Evolutionary conservation across 2,113 vertebrate genomes (phyloP), one percentile per base, ranked within the genome.

Genomic region (Anseranas semipalmata): DNA sequence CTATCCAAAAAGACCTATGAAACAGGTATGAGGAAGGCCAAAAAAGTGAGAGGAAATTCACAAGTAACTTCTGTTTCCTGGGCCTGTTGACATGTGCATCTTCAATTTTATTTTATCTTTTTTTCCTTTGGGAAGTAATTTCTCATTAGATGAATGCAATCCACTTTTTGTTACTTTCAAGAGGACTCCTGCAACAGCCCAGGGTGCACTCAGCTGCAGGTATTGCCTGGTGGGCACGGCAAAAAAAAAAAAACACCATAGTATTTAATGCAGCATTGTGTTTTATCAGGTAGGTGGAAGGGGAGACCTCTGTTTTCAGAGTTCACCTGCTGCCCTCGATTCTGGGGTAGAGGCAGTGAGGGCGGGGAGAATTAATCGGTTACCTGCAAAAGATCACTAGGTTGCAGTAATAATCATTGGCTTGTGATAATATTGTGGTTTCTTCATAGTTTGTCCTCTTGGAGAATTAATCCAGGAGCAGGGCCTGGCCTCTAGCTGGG

Each of bases 121-220:
- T 45, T 53, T 5, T 20, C 33, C 5, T n/a, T 30, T 0, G 3
- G 15, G 32, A 43, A 76, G 15, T 53, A 46, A 35, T 46, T 81
- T 58, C 32, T 63, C 19, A 15, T 39, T 8, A 21, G n/a, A 11
- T 77, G 59, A 80, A 73, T 45, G 63, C 11, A 15, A 32, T 46
- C 22, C 48, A 5, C 59, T 50, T 32, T 21, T 77, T n/a, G 41
- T 37, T 71, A 9, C 28, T 52, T 25, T 37, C n/a, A 73, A 22
- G 75, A 74, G 46, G 83, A 20, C 32, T 52, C 41, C 12, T 1
- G 6, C 0, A 0, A 9, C 60, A 50, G 33, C 60, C 0, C 0
- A 2, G 2, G 25, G 15, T 39, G 27, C 7, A 5, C 79, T 46
- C 22, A 20, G 52, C 52, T 89, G 85, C 24, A 5, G 6, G 20